Percentiles rank a stretch among this genome's conserved stretches.
Evolutionary conservation across 2,113 vertebrate species (phyloP).

Genomic region (Heliornis fulica): DNA sequence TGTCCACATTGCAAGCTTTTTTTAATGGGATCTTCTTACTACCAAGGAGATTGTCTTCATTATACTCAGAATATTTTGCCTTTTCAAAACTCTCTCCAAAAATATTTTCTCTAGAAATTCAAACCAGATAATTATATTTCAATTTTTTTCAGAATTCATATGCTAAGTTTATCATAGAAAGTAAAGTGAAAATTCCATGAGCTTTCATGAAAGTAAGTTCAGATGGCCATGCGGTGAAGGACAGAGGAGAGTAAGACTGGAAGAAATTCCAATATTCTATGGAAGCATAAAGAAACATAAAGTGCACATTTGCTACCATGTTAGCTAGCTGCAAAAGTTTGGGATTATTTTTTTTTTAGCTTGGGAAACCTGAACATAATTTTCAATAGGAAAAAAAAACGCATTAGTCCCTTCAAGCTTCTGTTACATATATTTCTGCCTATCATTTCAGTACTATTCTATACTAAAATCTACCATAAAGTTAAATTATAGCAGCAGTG

Average conservation of each 20-base stretch:
- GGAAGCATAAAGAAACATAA: background rate
- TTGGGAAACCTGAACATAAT: background rate
- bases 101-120: background rate
- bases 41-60: background rate
- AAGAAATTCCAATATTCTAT: background rate
- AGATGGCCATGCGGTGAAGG: fast-evolving
- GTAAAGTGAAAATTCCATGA: background rate
- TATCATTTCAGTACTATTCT: background rate
- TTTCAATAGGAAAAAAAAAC: background rate
- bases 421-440: background rate
- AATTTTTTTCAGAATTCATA: background rate
- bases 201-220: background rate
- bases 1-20: background rate
- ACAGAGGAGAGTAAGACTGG: background rate
- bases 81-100: background rate
- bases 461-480: background rate
- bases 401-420: background rate
- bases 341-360: background rate
- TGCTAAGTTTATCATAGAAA: background rate
- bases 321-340: background rate
- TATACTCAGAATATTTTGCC: background rate
- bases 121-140: background rate
- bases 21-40: background rate
- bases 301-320: no score
- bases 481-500: background rate